Conservation (phyloP, 2,888 invertebrate species). For the Scaptomyza cyrtandrae region DNA sequence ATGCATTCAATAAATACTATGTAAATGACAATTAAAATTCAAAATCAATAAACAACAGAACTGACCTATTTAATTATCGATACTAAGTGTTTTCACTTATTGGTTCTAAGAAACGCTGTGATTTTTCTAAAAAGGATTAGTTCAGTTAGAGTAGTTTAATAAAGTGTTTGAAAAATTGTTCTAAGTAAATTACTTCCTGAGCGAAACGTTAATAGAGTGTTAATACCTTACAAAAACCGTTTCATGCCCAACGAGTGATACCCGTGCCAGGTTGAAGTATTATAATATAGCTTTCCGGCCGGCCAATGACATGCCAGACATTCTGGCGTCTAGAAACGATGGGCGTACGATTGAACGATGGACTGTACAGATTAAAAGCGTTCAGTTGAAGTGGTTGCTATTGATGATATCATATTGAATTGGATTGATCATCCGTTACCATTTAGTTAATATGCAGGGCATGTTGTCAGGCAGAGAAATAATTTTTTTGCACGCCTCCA, state of each 20-base stretch:
- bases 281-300: conserved; percentile 34
- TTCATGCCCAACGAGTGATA: background rate
- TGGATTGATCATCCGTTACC: conserved; percentile 39
- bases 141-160: background rate
- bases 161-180: no score
- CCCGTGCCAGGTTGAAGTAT: conserved; percentile 11
- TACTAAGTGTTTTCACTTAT: no score
- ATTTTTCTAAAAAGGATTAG: no score
- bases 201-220: background rate
- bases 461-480: conserved; percentile 30
- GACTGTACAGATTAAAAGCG: conserved; percentile 20
- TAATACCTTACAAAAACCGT: background rate
- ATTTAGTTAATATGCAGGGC: conserved; percentile 59
- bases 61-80: conserved; percentile 56
- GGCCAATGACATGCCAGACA: conserved; percentile 56
- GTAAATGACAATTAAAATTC: conserved; percentile 11
- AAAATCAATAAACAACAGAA: conserved; percentile 30
- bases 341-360: conserved; percentile 51
- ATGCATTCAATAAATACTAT: conserved; percentile 26
- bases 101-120: no score
- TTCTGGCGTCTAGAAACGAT: conserved; percentile 62
- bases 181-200: background rate
- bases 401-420: conserved; percentile 63
- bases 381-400: conserved; percentile 18
- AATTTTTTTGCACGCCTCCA: conserved; percentile 35